These are phyloP conservation scores for Microchirus variegatus DNA, from an alignment of 2,797 vertebrate genomes.

Conservation along the genomic window DNA sequence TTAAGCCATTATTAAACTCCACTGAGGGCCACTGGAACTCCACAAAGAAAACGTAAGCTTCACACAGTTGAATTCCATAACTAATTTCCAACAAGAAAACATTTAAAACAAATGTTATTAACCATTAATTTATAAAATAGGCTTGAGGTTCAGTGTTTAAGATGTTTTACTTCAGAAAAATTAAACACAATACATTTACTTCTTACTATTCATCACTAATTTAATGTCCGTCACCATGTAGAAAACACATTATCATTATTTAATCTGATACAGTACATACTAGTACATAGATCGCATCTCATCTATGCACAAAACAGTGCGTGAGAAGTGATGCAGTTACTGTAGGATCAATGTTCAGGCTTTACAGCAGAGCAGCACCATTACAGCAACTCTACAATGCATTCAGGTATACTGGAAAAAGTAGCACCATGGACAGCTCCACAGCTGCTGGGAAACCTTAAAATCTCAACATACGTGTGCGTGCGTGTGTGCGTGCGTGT, in stretches of 20 bases:
- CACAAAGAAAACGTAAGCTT: not conserved
- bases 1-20: not conserved
- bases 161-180: too few species aligned
- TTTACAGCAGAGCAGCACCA: conserved; percentile 25
- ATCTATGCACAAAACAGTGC: too few species aligned
- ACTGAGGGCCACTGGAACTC: not conserved
- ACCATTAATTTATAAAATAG: not conserved
- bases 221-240: not conserved
- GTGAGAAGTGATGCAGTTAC: too few species aligned
- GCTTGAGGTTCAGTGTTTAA: not conserved
- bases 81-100: not conserved
- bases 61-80: not conserved
- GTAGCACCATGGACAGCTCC: conserved; percentile 48
- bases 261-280: too few species aligned
- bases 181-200: not conserved
- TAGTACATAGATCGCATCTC: too few species aligned
- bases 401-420: conserved; percentile 3
- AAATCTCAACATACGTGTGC: not conserved
- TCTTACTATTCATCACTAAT: not conserved
- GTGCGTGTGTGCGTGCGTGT: not conserved
- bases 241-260: too few species aligned
- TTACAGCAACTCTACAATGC: conserved; percentile 20
- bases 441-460: conserved; percentile 6
- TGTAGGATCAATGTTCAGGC: too few species aligned
- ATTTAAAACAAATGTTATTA: not conserved